Evolutionary conservation across 2,797 vertebrate genomes (phyloP).

Genomic region (Brachyalestes nurse): DNA sequence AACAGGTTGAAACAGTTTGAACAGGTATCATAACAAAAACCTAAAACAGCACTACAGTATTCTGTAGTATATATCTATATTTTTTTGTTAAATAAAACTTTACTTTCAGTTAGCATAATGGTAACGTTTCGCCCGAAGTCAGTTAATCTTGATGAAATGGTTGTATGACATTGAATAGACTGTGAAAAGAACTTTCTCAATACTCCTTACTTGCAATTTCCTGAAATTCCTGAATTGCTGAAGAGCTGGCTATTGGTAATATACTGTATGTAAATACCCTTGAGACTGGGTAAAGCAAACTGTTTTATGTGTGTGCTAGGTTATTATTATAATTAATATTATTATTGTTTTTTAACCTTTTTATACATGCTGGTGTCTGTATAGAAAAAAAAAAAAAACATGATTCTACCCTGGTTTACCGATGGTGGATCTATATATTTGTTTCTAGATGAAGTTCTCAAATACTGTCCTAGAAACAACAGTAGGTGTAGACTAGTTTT

Average conservation of each 20-base stretch:
- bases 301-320: constrained; percentile 27
- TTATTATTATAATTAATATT: constrained; percentile 6
- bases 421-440: constrained; percentile 37
- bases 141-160: constrained; percentile 10
- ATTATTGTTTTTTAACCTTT: constrained; percentile 6
- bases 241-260: constrained; percentile 21
- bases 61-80: constrained; percentile 25
- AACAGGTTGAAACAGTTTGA: neutral
- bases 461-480: constrained; percentile 48
- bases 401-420: constrained; percentile 6
- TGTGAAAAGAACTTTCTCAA: constrained; percentile 37
- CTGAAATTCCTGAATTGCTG: constrained; percentile 26
- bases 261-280: constrained; percentile 41
- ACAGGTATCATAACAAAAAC: neutral
- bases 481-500: constrained; percentile 51
- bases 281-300: constrained; percentile 30
- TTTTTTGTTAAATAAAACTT: constrained; percentile 8
- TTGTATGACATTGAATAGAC: constrained; percentile 35
- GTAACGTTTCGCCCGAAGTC: constrained; percentile 9
- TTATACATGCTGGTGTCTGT: constrained; percentile 19
- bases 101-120: constrained; percentile 11
- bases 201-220: neutral
- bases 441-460: constrained; percentile 47
- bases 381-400: constrained; percentile 5
- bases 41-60: constrained; percentile 29